Evolutionary conservation across 2,113 vertebrate genomes (phyloP), one percentile per base, ranked within the genome.

Genomic region (Mystacornis crossleyi): DNA sequence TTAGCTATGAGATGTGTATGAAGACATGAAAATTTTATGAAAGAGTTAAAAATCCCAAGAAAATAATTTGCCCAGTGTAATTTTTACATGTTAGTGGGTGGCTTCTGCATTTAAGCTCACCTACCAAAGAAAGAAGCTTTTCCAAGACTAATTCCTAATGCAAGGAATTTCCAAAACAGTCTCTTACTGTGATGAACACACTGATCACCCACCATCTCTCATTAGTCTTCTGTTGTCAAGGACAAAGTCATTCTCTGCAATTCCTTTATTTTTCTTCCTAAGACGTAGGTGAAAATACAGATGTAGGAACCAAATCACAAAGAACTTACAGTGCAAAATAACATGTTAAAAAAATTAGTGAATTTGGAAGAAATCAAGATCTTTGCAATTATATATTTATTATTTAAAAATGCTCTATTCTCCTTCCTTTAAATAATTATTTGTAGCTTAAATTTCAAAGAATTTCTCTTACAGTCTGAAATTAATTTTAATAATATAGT

Each of bases 1-100:
- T 67, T 84, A 57, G 2, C 6, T 33, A 25, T 43, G 6, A 43
- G 2, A 5, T 42, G 2, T 42, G 1, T 43, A 81, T 31, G 19
- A 74, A 55, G 18, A 62, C 2, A 43, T 12, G 4, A 55, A 81
- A 71, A 55, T 25, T 12, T 43, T 47, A 8, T 67, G 12, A 47
- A 73, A 73, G 7, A 33, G 16, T 55, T 71, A 4, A 6, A 79
- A 91, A 26, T 14, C 2, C 0, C 3, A 29, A 9, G 18, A 36
- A 85, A 84, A 50, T 25, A 55, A 23, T 25, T 62, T 2, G 31
- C 0, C 3, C 4, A 0, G 2, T 48, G 1, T 45, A 21, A 14
- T 50, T 77, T 89, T 78, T 48, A 58, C 0, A 0, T 62, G 0
- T 29, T 61, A 66, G 10, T 36, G 12, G 23, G 7, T 53, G 14